Percentiles rank a stretch among this genome's conserved stretches.
phyloP scores from a whole-genome alignment of 2,797 vertebrate genomes.

The Myotis findleyi region DNA sequence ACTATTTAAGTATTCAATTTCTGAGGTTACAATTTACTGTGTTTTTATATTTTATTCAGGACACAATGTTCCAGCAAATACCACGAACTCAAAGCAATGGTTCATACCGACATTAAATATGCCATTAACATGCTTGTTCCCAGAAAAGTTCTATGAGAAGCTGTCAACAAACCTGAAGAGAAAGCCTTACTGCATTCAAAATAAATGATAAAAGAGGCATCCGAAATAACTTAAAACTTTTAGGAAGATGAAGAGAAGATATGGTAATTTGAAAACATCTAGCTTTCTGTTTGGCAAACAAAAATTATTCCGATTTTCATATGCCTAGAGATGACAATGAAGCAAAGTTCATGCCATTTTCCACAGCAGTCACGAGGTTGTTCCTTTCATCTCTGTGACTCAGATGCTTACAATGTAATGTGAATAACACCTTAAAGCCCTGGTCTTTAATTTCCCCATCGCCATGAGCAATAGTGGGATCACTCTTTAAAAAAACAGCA shows the following conservation, averaged over 20 bases:
- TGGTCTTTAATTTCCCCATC: not conserved
- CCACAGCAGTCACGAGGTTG: not conserved
- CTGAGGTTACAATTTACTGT: constrained; percentile 55
- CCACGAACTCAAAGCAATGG: constrained; percentile 58
- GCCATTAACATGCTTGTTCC: constrained; percentile 58
- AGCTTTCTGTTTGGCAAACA: constrained; percentile 48
- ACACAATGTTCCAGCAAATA: constrained; percentile 61
- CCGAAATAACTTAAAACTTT: constrained; percentile 43
- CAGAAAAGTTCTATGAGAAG: constrained; percentile 57
- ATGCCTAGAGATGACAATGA: not conserved
- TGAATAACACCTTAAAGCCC: not conserved
- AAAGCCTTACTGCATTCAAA: constrained; percentile 53
- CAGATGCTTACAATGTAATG: not conserved
- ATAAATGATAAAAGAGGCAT: constrained; percentile 51
- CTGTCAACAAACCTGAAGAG: constrained; percentile 58
- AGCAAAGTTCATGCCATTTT: not conserved
- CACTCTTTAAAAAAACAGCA: not conserved
- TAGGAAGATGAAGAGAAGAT: constrained; percentile 38
- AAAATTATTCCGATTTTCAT: not conserved
- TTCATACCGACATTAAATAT: constrained; percentile 48
- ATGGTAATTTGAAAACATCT: constrained; percentile 36
- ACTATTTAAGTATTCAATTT: constrained; percentile 72
- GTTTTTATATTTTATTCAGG: constrained; percentile 71
- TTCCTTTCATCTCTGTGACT: constrained; percentile 47
- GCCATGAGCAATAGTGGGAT: not conserved